Evolutionary conservation across 1,140 invertebrate species (phyloP).

Genomic region (Platyscapa corneri): DNA sequence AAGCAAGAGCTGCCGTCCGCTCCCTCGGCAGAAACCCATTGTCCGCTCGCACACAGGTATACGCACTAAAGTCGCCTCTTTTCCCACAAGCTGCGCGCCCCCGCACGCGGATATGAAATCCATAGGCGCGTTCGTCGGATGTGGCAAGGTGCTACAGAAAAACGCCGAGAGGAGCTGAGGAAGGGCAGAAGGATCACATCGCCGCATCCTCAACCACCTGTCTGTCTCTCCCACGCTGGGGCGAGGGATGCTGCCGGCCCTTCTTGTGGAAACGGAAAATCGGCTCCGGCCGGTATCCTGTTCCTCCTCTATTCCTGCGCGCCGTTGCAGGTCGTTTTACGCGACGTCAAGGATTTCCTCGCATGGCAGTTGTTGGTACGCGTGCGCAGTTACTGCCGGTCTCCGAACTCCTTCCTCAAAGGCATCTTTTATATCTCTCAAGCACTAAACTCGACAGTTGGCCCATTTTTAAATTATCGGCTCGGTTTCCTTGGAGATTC

Average conservation of each 20-base stretch:
- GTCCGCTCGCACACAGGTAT: slow-evolving; percentile 15
- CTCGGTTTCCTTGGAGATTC: too few relatives aligned
- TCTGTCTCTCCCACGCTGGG: slow-evolving; percentile 68
- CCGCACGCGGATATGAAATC: slow-evolving; percentile 57
- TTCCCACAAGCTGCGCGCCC: slow-evolving; percentile 65
- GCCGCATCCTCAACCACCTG: slow-evolving; percentile 60
- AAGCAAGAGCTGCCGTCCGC: background rate
- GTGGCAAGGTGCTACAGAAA: slow-evolving; percentile 63
- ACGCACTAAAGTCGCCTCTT: slow-evolving; percentile 34
- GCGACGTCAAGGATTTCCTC: too few relatives aligned
- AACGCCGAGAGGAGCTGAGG: background rate
- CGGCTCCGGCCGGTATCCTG: background rate
- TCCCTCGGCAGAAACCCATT: slow-evolving; percentile 31
- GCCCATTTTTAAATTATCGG: too few relatives aligned
- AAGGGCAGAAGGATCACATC: slow-evolving; percentile 8
- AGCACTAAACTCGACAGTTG: too few relatives aligned
- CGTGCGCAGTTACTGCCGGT: too few relatives aligned
- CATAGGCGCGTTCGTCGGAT: slow-evolving; percentile 30
- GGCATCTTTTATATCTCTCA: too few relatives aligned
- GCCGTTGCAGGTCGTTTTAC: too few relatives aligned
- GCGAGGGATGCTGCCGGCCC: slow-evolving; percentile 27
- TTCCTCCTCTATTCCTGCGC: background rate
- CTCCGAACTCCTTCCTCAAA: too few relatives aligned
- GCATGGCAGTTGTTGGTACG: too few relatives aligned
- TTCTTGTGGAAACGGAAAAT: slow-evolving; percentile 44